Evolutionary conservation across 1,140 invertebrate species (phyloP), one percentile per base, ranked within the genome.

Genomic region (Caenorhabditis briggsae): DNA sequence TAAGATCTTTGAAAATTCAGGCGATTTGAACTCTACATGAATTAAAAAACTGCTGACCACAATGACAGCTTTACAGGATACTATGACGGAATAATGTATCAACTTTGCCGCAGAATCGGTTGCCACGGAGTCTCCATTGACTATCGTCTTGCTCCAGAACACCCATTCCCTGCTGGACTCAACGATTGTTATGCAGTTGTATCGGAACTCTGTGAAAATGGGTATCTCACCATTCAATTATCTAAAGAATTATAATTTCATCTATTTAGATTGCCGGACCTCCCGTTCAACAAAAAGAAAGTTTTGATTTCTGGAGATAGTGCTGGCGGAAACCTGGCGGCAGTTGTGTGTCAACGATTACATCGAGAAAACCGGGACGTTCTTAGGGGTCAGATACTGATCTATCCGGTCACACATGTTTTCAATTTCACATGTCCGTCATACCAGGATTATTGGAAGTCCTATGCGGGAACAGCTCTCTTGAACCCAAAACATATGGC

Each of bases 111-210:
- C 55, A 41, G 88, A 82, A 61, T 89, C 7, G 90, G 90, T 16
- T 74, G 85, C n/a, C 74, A 90, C 11, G 85, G 90, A 41, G 56
- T 92, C 64, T 91, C 91, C 3, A 90, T 91, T 78, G 90, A 91
- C 74, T 91, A 91, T 59, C 74, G 88, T 16, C 90, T 91, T n/a
- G 90, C 90, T 14, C 90, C 90, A 11, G 90, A 91, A 70, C 89
- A 88, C 18, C 87, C 87, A 61, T 91, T 89, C 70, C 91, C 91
- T n/a, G 82, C 88, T 14, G 91, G 90, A 12, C 74, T 92, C n/a
- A 48, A 87, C 12, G 88, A 91, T 87, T 91, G 90, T 82, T 87
- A 92, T 61, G 50, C 50, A 16, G 91, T 91, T 11, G 83, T 92
- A 5, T 78, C 86, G 20, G 89, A 87, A 78, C 64, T 91, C 43